Conservation (phyloP, 2,797 vertebrate species). For the Prionace glauca region DNA sequence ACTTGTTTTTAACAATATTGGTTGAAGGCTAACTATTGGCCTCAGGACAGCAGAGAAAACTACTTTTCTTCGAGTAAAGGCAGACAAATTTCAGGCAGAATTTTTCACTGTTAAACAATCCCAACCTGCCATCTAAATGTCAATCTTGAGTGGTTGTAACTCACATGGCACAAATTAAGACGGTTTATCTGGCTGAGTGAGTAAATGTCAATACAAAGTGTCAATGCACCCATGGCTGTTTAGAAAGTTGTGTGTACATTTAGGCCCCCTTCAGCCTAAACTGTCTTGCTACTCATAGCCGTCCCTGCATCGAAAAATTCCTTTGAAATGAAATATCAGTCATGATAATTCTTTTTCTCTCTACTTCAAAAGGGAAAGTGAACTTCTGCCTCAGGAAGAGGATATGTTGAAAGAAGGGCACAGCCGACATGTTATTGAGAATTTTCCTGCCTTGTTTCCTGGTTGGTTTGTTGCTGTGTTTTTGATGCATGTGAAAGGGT, state of each 20-base stretch:
- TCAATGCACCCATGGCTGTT: neutral
- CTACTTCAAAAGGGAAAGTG: neutral
- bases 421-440: neutral
- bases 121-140: neutral
- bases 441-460: neutral
- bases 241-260: neutral
- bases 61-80: neutral
- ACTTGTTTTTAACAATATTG: neutral
- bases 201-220: neutral
- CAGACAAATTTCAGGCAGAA: neutral
- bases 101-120: neutral
- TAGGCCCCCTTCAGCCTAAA: neutral
- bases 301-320: neutral
- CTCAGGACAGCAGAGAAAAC: neutral
- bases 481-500: neutral
- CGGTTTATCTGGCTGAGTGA: neutral
- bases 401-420: neutral
- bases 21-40: neutral
- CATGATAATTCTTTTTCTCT: neutral
- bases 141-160: neutral
- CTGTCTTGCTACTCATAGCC: neutral
- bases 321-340: neutral
- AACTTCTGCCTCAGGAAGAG: neutral
- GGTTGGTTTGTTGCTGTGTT: neutral
- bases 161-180: conserved; percentile 4